phyloP scores from a whole-genome alignment of 2,797 vertebrate species.

The Neoniphon sammara region DNA sequence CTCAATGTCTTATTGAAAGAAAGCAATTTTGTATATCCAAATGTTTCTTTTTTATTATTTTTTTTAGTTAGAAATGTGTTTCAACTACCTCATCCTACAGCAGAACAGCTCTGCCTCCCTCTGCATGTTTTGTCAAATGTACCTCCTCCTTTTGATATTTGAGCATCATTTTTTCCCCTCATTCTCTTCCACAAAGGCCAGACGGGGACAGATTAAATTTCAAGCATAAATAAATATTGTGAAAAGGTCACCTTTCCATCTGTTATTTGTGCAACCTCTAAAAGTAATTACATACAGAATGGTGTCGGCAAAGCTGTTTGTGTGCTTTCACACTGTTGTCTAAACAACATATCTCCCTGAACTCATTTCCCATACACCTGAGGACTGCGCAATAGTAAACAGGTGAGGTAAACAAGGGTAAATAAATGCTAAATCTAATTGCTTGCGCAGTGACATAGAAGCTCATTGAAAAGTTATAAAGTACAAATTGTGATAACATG shows the following conservation, averaged over 20 bases:
- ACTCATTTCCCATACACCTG: constrained; percentile 74
- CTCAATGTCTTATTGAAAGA: neutral
- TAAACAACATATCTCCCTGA: constrained; percentile 74
- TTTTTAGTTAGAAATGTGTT: constrained; percentile 12
- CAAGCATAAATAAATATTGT: constrained; percentile 82
- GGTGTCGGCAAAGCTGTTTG: constrained; percentile 75
- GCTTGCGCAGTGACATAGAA: constrained; percentile 14
- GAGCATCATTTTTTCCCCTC: constrained; percentile 53
- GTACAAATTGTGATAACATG: constrained; percentile 15
- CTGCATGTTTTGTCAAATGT: constrained; percentile 46
- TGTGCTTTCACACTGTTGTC: constrained; percentile 69
- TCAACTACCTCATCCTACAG: constrained; percentile 2
- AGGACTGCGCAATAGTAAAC: constrained; percentile 67
- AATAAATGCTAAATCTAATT: constrained; percentile 49
- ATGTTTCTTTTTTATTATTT: neutral
- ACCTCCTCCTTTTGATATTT: constrained; percentile 68
- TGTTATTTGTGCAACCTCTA: constrained; percentile 84
- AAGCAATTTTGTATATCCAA: neutral
- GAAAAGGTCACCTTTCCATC: constrained; percentile 84
- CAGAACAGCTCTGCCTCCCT: constrained; percentile 4
- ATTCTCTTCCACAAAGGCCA: constrained; percentile 75
- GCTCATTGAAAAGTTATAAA: constrained; percentile 43
- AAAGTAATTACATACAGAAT: constrained; percentile 82
- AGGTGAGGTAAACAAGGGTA: constrained; percentile 61
- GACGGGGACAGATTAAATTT: constrained; percentile 79